Evolutionary conservation across 1,140 invertebrate species (phyloP).

Genomic region (Temnothorax nylanderi): DNA sequence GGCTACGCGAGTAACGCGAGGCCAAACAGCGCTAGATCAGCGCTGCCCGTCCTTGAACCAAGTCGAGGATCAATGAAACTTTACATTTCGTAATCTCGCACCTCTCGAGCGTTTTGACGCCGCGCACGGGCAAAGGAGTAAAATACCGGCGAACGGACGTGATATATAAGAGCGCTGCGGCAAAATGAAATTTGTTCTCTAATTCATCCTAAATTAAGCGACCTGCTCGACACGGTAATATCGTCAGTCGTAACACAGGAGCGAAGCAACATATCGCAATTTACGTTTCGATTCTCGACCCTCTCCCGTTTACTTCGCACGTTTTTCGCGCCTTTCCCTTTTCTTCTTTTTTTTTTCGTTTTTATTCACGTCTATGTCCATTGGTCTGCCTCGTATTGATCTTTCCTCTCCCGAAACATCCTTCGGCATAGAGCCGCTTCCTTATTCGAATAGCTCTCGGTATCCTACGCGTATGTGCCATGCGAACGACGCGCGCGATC

Average conservation of each 20-base stretch:
- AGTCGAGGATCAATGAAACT: neutral
- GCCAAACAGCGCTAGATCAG: neutral
- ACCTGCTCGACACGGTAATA: neutral
- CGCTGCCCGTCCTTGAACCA: neutral
- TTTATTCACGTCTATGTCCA: neutral
- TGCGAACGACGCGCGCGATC: constrained; percentile 50
- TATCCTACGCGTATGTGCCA: constrained; percentile 3
- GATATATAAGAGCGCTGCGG: neutral
- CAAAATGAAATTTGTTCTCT: neutral
- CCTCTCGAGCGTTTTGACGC: neutral
- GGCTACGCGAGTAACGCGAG: neutral
- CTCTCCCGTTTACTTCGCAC: neutral
- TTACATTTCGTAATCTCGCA: neutral
- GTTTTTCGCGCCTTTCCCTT: neutral
- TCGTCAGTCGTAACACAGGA: neutral
- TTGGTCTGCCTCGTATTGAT: constrained; percentile 19
- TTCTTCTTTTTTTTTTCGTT: neutral
- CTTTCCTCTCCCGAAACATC: neutral
- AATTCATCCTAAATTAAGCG: constrained; percentile 17
- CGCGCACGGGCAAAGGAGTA: neutral
- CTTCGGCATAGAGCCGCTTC: neutral
- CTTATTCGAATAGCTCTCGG: constrained; percentile 33
- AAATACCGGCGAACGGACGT: neutral
- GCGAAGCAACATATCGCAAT: neutral
- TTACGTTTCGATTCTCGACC: neutral